Percentiles rank a stretch among this genome's conserved stretches.
Conservation (phyloP, 2,113 vertebrate species). For the Ammodytes dubius region DNA sequence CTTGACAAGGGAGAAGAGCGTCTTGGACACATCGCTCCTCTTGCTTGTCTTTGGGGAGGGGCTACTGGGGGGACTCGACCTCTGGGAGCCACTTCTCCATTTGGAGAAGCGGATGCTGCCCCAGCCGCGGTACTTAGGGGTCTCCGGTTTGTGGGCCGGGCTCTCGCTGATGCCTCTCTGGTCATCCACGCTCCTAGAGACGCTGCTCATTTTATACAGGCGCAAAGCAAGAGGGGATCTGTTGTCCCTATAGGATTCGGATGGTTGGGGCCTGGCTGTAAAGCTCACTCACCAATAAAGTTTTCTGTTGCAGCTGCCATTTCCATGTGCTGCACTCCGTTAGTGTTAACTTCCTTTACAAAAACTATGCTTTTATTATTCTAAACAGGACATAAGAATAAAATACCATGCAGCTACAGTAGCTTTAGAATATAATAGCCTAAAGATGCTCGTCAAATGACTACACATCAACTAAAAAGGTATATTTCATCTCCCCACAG, state of each 20-base stretch:
- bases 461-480: background rate
- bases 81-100: conserved; percentile 76
- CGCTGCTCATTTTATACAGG: conserved; percentile 61
- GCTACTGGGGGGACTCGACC: conserved; percentile 57
- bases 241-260: background rate
- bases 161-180: conserved; percentile 48
- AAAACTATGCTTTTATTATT: background rate
- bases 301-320: conserved; percentile 7
- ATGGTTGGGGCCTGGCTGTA: background rate
- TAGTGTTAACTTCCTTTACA: background rate
- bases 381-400: background rate
- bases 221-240: background rate
- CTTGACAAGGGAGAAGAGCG: conserved; percentile 75
- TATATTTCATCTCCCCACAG: background rate
- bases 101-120: conserved; percentile 72
- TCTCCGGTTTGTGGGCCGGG: conserved; percentile 62
- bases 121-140: conserved; percentile 64
- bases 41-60: conserved; percentile 63
- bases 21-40: conserved; percentile 70
- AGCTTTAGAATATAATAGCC: background rate
- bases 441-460: background rate
- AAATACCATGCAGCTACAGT: background rate
- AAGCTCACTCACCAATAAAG: conserved; percentile 35
- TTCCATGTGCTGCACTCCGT: background rate
- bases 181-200: conserved; percentile 57